A percentile compares a stretch with the other conserved stretches of the same genome.
These are phyloP conservation scores for honey bee (Apis mellifera) DNA, from an alignment of 1,140 invertebrate genomes.

Conservation along the genomic window DNA sequence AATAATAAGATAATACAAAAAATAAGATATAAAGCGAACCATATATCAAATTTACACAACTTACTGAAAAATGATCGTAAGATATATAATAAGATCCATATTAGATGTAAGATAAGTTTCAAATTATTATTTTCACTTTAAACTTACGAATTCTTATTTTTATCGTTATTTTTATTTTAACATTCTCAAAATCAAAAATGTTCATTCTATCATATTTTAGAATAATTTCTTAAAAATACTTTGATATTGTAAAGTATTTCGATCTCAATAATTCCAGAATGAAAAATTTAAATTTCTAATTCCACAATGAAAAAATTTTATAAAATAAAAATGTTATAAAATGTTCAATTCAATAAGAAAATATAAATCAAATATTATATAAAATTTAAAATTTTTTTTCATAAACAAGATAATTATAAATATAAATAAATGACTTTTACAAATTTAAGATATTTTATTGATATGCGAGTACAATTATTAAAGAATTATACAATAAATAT, in stretches of 20 bases:
- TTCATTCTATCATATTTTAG: neutral
- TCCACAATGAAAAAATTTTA: too few species aligned
- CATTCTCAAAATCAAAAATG: neutral
- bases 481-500: neutral
- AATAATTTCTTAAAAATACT: neutral
- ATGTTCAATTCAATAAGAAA: neutral
- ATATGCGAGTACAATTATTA: neutral
- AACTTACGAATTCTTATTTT: neutral
- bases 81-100: neutral
- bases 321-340: neutral
- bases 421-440: neutral
- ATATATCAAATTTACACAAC: too few species aligned
- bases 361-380: neutral
- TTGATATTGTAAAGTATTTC: neutral
- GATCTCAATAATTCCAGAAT: neutral
- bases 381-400: neutral
- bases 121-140: neutral
- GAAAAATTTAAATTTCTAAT: neutral
- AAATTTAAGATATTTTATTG: neutral
- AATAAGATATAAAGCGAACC: neutral
- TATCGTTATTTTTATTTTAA: neutral
- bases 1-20: neutral
- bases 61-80: neutral
- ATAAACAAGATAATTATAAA: neutral
- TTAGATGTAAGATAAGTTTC: neutral